Base-by-base conservation (phyloP, 2,113 vertebrate species). In the Hyla sarda region DNA sequence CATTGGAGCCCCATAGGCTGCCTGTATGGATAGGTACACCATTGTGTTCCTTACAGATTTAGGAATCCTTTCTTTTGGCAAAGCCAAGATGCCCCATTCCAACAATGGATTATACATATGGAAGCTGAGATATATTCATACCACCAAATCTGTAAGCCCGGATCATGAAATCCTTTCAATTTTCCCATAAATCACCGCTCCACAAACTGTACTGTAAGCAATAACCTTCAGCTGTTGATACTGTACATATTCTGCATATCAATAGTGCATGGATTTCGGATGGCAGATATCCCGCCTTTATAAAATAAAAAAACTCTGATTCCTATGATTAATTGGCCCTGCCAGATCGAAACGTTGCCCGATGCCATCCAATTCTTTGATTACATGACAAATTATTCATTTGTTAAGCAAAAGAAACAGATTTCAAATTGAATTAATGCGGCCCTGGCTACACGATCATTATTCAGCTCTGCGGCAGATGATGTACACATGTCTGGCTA, bases 321-420 rank as follows among this genome's bases (percentile, higher is more conserved):
- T 74, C 56, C 13, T 60, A 74, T 87, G 77, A 87, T 87, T 82
- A 87, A 60, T 69, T 50, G 52, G 6, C 84, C 74, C 89, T 23
- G 78, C 84, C 89, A 85, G 88, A 89, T 88, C 83, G 90, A 87
- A 90, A 87, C 91, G 84, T 85, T 88, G 82, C 74, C 45, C 10
- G 69, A 69, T 81, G 87, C 34, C 88, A 67, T 90, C 89, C 82
- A 86, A 91, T 90, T 87, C 89, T 84, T 8, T 65, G 88, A 90
- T 87, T 82, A 89, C 89, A 88, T 90, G 85, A 52, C 89, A 52
- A 85, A 89, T 89, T 85, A 86, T 77, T 52, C 17, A 25, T 86
- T 87, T 91, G 84, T 76, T 83, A 84, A 71, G 75, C 32, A 75
- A 88, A 71, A 56, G 74, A 89, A 91, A 77, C 13, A 85, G 80